Conservation (phyloP, 2,113 vertebrate genomes). For the Salminus brasiliensis region DNA sequence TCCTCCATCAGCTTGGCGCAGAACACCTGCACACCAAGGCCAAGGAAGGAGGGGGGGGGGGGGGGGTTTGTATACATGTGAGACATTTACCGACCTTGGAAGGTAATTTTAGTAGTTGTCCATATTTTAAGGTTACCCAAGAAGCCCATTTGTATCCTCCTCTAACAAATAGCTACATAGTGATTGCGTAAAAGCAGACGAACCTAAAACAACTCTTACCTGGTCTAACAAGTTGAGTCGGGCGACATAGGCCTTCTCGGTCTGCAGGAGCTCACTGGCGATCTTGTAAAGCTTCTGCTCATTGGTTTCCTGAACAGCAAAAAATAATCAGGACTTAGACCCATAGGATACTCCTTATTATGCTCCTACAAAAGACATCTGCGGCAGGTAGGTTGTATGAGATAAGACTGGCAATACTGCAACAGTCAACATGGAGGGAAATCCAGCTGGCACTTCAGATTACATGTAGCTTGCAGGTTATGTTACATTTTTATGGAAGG, state of each 20-base stretch:
- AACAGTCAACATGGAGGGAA: not conserved
- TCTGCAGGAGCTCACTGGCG: conserved; percentile 92
- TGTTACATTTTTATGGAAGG: not conserved
- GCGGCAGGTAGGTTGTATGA: not conserved
- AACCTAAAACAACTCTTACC: conserved; percentile 58
- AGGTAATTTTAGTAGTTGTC: conserved; percentile 3
- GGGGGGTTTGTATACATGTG: not conserved
- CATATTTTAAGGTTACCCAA: not conserved
- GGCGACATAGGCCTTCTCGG: conserved; percentile 92
- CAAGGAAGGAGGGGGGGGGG: not conserved
- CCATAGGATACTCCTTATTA: not conserved
- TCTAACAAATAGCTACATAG: not conserved
- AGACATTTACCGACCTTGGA: not conserved
- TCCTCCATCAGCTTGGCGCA: conserved; percentile 89
- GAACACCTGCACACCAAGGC: conserved; percentile 79
- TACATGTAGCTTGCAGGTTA: not conserved
- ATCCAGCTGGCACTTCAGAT: not conserved
- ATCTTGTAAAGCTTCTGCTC: conserved; percentile 96
- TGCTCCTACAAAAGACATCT: not conserved
- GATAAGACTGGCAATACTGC: not conserved
- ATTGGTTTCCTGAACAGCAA: conserved; percentile 84
- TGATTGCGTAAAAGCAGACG: not conserved
- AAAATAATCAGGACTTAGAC: conserved; percentile 23
- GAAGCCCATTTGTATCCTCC: not conserved
- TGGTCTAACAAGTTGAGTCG: conserved; percentile 87